Percentiles rank a stretch among this genome's conserved stretches.
Conservation (phyloP, 2,113 vertebrate genomes). For the Chascanopsetta lugubris region DNA sequence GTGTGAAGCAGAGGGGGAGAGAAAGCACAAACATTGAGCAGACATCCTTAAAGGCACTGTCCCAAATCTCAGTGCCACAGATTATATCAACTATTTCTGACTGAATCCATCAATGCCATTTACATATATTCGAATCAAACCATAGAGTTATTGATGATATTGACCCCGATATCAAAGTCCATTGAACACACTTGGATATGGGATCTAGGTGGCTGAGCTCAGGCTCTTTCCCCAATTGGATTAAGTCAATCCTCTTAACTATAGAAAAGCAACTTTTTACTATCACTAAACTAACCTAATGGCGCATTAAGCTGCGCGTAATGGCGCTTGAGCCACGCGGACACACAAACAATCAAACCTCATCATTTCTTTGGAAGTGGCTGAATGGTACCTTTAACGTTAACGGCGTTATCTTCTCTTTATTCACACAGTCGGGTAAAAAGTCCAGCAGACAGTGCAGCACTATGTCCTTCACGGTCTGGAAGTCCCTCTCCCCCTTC, state of each 20-base stretch:
- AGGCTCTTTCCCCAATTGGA: constrained; percentile 73
- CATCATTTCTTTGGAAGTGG: constrained; percentile 21
- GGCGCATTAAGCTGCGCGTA: constrained; percentile 34
- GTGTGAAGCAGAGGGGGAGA: background rate
- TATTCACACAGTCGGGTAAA: constrained; percentile 96
- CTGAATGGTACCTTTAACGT: constrained; percentile 91
- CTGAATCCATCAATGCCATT: background rate
- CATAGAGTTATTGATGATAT: constrained; percentile 11
- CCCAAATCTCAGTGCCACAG: background rate
- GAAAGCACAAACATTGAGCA: constrained; percentile 8
- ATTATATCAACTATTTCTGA: background rate
- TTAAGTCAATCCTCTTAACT: constrained; percentile 79
- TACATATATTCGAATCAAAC: background rate
- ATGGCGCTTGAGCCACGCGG: constrained; percentile 23
- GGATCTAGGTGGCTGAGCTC: constrained; percentile 59
- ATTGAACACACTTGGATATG: constrained; percentile 39
- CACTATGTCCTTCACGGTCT: constrained; percentile 96
- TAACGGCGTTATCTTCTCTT: constrained; percentile 94
- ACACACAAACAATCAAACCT: constrained; percentile 27
- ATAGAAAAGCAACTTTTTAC: constrained; percentile 66
- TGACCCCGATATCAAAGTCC: constrained; percentile 41
- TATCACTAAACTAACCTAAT: constrained; percentile 66
- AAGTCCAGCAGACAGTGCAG: constrained; percentile 98
- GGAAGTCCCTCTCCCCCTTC: constrained; percentile 94
- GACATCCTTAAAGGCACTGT: background rate